Evolutionary conservation across 1,140 invertebrate genomes (phyloP), one percentile per base, ranked within the genome.

Genomic region (Antheraea pernyi): DNA sequence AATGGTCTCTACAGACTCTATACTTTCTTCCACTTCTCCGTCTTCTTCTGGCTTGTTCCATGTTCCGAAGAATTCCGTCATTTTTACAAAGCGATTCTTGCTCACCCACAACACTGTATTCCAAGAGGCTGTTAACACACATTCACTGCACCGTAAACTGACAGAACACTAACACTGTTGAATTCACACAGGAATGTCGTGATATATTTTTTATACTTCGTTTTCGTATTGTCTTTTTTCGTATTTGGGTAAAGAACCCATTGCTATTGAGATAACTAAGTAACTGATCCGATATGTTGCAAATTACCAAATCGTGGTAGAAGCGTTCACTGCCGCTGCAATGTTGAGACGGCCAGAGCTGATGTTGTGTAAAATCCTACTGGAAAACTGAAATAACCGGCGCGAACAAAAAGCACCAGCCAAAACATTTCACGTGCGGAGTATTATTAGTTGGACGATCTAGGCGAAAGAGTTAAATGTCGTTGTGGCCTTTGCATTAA

Each of bases 311-410:
- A 46, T 18, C 59, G 65, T 65, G 66, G 39, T 19, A 68, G 42
- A 39, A 71, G 19, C 59, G 67, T 63, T 69, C 68, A 60, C 67
- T 70, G 77, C 78, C 71, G 77, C 74, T 79, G 80, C 83, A 83
- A 82, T 75, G 82, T 70, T 71, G 73, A 89, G 79, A 79, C 88
- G 88, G 86, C 82, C 80, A 88, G 85, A 81, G 80, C 82, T 85
- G 86, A 78, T 89, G 77, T 88, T 89, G 85, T 81, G 81, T 85
- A 84, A 88, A 91, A 90, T 91, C 89, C 88, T 86, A 91, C 89
- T 91, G 89, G 89, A 91, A 92, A 91, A 91, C 88, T 90, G 88
- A 91, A 91, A 91, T 91, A 91, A 91, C 87, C 88, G 83, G 81
- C 80, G 81, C 89, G 85, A 89, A 91, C 89, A 91, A 92, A 91